Evolutionary conservation across 1,140 invertebrate genomes (phyloP).

Genomic region (Phocides pigmalion): DNA sequence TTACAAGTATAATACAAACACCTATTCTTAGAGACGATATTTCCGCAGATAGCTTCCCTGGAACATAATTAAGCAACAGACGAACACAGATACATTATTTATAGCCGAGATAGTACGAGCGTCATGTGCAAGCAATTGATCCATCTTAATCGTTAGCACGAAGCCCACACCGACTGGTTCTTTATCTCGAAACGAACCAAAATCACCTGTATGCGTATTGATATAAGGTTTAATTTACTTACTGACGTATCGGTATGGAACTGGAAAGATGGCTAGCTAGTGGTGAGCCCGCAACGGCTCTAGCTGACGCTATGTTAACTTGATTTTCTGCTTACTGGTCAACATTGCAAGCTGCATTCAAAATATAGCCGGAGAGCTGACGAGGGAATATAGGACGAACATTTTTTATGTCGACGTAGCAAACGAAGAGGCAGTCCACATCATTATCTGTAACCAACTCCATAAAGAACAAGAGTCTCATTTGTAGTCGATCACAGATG

Average conservation of each 20-base stretch:
- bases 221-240: slow-evolving; percentile 6
- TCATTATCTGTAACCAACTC: no score
- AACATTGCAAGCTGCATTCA: slow-evolving; percentile 16
- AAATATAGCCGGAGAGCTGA: not conserved
- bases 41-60: slow-evolving; percentile 14
- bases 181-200: slow-evolving; percentile 4
- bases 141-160: slow-evolving; percentile 32
- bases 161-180: slow-evolving; percentile 32
- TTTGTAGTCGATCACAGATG: no score
- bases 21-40: slow-evolving; percentile 2
- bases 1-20: not conserved
- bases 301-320: slow-evolving; percentile 24
- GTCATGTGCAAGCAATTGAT: slow-evolving; percentile 35
- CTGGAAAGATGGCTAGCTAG: slow-evolving; percentile 17
- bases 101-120: slow-evolving; percentile 28
- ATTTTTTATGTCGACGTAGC: no score
- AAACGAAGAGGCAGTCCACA: no score
- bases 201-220: slow-evolving; percentile 3
- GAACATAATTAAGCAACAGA: slow-evolving; percentile 28
- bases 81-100: slow-evolving; percentile 32
- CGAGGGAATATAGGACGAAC: no score
- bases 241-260: slow-evolving; percentile 8
- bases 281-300: slow-evolving; percentile 8
- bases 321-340: slow-evolving; percentile 25
- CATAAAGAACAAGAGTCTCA: no score